phyloP scores from a whole-genome alignment of 2,888 invertebrate genomes.

The Hirtodrosophila trivittata region DNA sequence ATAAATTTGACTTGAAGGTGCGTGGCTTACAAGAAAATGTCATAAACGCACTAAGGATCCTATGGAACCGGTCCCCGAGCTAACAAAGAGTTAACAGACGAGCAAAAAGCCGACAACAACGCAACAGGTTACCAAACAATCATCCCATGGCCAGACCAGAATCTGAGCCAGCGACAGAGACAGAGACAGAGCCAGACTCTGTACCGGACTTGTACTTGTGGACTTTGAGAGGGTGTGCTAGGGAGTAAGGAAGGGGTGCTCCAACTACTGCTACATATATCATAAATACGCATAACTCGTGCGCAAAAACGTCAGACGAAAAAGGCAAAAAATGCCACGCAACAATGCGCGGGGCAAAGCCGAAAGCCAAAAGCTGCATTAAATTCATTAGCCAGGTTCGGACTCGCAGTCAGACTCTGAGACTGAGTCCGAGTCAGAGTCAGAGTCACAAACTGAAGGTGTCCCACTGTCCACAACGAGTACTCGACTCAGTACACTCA shows the following conservation, averaged over 20 bases:
- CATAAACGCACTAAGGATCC: conserved; percentile 51
- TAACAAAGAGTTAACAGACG: conserved; percentile 41
- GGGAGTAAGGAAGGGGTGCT: conserved; percentile 1
- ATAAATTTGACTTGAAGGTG: conserved; percentile 77
- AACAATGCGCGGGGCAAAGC: conserved; percentile 59
- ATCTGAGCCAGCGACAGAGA: neutral
- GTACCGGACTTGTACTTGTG: conserved; percentile 9
- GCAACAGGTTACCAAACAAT: conserved; percentile 77
- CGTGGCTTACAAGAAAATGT: conserved; percentile 79
- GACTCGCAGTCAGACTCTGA: conserved; percentile 14
- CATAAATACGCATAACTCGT: conserved; percentile 81
- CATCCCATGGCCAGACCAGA: conserved; percentile 31
- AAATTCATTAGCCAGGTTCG: conserved; percentile 70
- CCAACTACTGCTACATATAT: conserved; percentile 60
- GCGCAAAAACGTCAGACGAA: conserved; percentile 78
- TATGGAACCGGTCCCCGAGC: conserved; percentile 44
- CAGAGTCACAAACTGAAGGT: conserved; percentile 32
- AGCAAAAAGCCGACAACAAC: conserved; percentile 69
- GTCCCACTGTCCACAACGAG: conserved; percentile 59
- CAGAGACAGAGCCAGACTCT: conserved; percentile 17
- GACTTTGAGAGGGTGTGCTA: conserved; percentile 5
- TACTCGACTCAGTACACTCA: conserved; percentile 28
- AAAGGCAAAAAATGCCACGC: conserved; percentile 72
- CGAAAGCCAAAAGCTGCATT: conserved; percentile 71
- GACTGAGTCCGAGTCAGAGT: conserved; percentile 6